Conservation (phyloP, 2,113 vertebrate genomes). For the Seriola rivoliana region DNA sequence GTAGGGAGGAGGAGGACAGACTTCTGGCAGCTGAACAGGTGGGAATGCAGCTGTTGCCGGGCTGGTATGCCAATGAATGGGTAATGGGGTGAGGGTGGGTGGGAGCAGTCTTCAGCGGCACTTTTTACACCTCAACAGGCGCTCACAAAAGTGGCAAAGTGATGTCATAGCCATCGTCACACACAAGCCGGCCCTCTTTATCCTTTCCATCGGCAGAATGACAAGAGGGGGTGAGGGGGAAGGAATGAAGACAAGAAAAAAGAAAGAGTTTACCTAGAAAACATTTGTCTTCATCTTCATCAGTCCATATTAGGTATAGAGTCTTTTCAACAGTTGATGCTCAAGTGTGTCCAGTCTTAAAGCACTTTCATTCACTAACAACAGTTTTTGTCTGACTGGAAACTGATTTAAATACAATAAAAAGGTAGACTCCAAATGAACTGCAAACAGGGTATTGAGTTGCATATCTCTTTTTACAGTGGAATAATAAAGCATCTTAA, state of each 20-base stretch:
- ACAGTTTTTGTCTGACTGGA: conserved; percentile 16
- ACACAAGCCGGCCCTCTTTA: conserved; percentile 38
- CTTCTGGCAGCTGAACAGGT: conserved; percentile 63
- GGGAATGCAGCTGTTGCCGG: conserved; percentile 65
- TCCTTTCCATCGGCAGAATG: conserved; percentile 45
- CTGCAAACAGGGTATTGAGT: background rate
- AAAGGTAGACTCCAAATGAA: conserved; percentile 1
- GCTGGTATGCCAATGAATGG: conserved; percentile 47
- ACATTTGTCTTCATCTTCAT: conserved; percentile 20
- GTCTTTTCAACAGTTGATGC: background rate
- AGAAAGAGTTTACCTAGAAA: background rate
- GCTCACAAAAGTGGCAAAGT: conserved; percentile 77
- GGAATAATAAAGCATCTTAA: background rate
- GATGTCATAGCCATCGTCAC: conserved; percentile 50
- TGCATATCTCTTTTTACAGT: background rate
- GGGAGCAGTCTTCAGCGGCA: conserved; percentile 49
- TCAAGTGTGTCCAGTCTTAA: conserved; percentile 1
- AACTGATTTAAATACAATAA: background rate
- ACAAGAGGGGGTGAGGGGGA: conserved; percentile 3
- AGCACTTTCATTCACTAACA: background rate
- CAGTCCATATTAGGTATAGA: background rate
- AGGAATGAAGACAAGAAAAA: conserved; percentile 27
- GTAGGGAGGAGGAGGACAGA: conserved; percentile 50
- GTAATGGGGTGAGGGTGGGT: conserved; percentile 23
- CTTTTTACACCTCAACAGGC: conserved; percentile 68